phyloP scores from a whole-genome alignment of 2,113 vertebrate genomes.

The Paraplagusia blochii region DNA sequence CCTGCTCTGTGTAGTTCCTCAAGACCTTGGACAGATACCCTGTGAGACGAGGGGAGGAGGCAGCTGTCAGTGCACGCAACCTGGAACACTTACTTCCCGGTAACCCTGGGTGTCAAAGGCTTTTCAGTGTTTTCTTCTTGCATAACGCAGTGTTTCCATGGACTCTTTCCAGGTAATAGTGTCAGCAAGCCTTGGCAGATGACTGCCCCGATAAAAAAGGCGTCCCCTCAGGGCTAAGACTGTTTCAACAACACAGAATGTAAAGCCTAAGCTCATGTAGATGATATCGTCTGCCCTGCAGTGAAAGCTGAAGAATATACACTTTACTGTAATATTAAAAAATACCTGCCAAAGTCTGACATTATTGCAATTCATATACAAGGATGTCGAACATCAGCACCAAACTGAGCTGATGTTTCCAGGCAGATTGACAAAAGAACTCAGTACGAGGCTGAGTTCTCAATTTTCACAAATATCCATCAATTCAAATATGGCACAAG shows the following conservation, averaged over 20 bases:
- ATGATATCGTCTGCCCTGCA: conserved; percentile 23
- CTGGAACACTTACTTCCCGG: too few species aligned
- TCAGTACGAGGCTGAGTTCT: not conserved
- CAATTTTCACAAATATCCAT: not conserved
- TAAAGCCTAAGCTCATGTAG: conserved; percentile 12
- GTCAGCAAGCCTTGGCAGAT: conserved; percentile 41
- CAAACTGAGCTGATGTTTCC: not conserved
- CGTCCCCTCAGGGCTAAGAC: conserved; percentile 31
- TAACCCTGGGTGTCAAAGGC: too few species aligned
- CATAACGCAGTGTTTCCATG: conserved; percentile 11
- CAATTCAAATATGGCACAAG: not conserved
- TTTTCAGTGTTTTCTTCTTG: conserved; percentile 3
- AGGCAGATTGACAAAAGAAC: not conserved
- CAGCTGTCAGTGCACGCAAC: not conserved
- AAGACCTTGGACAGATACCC: conserved; percentile 84
- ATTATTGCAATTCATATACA: conserved; percentile 9
- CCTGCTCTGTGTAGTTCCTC: conserved; percentile 85
- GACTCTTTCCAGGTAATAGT: conserved; percentile 24
- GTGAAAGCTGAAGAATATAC: conserved; percentile 21
- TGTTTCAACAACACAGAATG: conserved; percentile 16
- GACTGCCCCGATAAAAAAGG: conserved; percentile 13
- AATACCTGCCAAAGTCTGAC: conserved; percentile 14
- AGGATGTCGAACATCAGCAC: not conserved
- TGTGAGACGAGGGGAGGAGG: conserved; percentile 46
- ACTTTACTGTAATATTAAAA: conserved; percentile 16